Evolutionary conservation across 2,113 vertebrate genomes (phyloP).

Genomic region (Globicephala melas): DNA sequence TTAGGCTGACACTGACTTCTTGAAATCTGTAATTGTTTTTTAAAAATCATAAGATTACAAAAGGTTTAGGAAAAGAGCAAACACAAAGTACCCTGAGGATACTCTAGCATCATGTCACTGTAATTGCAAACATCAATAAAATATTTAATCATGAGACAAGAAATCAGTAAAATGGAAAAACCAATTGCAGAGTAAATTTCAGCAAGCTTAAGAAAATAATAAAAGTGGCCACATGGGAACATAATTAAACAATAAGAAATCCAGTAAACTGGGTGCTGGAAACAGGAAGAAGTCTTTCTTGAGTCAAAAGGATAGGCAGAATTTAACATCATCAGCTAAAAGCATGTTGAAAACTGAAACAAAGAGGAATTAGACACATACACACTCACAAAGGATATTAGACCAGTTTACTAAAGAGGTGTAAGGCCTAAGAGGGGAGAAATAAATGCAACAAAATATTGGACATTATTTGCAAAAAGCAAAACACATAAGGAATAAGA

Average conservation of each 20-base stretch:
- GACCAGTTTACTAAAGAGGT: background rate
- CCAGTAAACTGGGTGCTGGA: background rate
- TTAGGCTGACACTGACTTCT: background rate
- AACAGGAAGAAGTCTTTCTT: background rate
- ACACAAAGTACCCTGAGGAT: background rate
- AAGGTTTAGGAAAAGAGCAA: constrained; percentile 17
- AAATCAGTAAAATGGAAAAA: constrained; percentile 21
- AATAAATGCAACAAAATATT: background rate
- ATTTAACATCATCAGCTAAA: background rate
- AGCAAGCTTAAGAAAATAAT: constrained; percentile 26
- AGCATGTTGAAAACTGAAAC: background rate
- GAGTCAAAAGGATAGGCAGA: background rate
- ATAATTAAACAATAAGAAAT: constrained; percentile 4
- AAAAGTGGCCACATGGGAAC: background rate
- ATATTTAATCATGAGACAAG: constrained; percentile 19
- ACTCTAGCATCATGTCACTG: background rate
- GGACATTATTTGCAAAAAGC: background rate
- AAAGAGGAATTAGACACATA: background rate
- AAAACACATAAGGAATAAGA: background rate
- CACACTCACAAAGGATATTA: background rate
- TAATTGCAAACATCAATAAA: constrained; percentile 35
- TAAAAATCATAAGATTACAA: background rate
- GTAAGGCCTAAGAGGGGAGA: background rate
- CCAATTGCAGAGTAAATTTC: constrained; percentile 39
- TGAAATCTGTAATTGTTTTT: constrained; percentile 17